These are phyloP conservation scores for Gobiocypris rarus DNA, from an alignment of 2,113 vertebrate species.

Conservation along the genomic window DNA sequence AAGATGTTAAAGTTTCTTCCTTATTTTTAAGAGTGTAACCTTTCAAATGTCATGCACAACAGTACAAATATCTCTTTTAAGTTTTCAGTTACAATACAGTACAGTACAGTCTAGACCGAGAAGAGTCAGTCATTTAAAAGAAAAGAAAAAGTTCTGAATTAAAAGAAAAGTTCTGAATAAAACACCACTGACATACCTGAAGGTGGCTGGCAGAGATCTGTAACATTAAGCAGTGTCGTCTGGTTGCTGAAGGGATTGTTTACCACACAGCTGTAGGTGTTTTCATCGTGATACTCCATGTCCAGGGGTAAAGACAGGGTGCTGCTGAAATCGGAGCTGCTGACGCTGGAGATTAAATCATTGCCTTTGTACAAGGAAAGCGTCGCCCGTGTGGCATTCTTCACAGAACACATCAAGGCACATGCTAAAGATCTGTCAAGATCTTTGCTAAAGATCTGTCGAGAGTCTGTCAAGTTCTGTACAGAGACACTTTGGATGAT, in stretches of 20 bases:
- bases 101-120: not conserved
- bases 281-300: not conserved
- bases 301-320: slow-evolving; percentile 4
- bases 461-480: not conserved
- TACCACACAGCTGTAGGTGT: slow-evolving; percentile 28
- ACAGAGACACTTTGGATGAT: not conserved
- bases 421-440: not conserved
- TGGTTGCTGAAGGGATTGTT: slow-evolving; percentile 1
- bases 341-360: not conserved
- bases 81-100: not conserved
- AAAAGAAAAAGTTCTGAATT: not conserved
- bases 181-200: not conserved
- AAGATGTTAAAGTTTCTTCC: too few relatives aligned
- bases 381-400: not conserved
- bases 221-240: not conserved
- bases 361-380: slow-evolving; percentile 24
- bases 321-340: not conserved
- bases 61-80: not conserved
- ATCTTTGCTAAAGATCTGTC: not conserved
- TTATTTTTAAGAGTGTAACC: too few relatives aligned
- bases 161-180: not conserved
- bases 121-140: not conserved
- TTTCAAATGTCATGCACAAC: not conserved
- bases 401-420: slow-evolving; percentile 3
- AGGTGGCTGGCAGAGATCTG: not conserved